A percentile compares a stretch with the other conserved stretches of the same genome.
Conservation (phyloP, 2,888 invertebrate genomes). For the Electrophaes corylata region DNA sequence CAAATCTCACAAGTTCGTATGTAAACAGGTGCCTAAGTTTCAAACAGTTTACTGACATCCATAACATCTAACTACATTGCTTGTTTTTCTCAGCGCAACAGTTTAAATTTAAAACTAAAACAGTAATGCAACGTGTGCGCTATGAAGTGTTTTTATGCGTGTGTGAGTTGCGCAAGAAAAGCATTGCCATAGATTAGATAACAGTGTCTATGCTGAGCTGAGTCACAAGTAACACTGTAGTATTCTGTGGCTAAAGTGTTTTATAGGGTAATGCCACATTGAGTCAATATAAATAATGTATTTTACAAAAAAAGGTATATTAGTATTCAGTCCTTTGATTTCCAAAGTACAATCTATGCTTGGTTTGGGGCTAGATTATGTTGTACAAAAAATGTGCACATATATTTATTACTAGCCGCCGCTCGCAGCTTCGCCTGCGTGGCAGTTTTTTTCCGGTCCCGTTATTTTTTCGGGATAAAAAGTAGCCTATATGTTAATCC, state of each 20-base stretch:
- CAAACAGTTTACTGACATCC: conserved; percentile 72
- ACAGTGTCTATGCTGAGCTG: conserved; percentile 45
- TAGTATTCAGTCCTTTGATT: too few relatives aligned
- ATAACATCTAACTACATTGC: conserved; percentile 25
- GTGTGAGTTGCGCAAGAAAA: conserved; percentile 67
- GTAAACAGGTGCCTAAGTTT: conserved; percentile 75
- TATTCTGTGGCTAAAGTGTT: conserved; percentile 19
- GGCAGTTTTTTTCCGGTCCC: too few relatives aligned
- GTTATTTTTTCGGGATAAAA: too few relatives aligned
- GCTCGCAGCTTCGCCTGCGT: too few relatives aligned
- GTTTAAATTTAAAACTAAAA: neutral
- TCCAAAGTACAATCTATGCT: too few relatives aligned
- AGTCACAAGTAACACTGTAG: conserved; percentile 53
- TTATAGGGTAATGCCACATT: conserved; percentile 16
- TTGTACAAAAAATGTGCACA: too few relatives aligned
- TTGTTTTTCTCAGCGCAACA: neutral
- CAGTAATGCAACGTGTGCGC: conserved; percentile 5
- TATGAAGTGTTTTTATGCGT: conserved; percentile 42
- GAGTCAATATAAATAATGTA: neutral
- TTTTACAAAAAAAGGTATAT: too few relatives aligned
- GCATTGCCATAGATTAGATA: conserved; percentile 47
- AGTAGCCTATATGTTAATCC: too few relatives aligned
- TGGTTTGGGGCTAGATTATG: too few relatives aligned
- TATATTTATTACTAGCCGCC: too few relatives aligned
- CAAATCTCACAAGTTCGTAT: conserved; percentile 67